phyloP scores from a whole-genome alignment of 2,888 invertebrate genomes.

The Athalia circularis region DNA sequence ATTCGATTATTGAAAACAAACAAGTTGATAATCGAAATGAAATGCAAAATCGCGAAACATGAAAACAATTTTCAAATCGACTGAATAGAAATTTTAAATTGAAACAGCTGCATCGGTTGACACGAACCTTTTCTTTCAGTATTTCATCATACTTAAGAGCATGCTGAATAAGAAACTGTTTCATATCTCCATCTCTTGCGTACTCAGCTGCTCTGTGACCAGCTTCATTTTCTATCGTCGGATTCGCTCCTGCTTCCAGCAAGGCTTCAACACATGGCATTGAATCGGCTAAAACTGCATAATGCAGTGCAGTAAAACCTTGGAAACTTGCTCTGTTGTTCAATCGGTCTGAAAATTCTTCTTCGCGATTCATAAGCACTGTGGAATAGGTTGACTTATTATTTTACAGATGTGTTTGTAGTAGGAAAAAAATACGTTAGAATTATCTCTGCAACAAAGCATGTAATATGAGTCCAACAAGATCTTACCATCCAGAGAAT shows the following conservation, averaged over 20 bases:
- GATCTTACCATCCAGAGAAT: constrained; percentile 82
- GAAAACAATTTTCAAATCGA: constrained; percentile 16
- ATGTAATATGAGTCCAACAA: not conserved
- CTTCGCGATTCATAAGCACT: constrained; percentile 83
- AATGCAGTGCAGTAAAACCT: constrained; percentile 92
- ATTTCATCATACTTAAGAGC: constrained; percentile 72
- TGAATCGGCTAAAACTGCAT: constrained; percentile 88
- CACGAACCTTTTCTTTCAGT: constrained; percentile 64
- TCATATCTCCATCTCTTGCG: constrained; percentile 80
- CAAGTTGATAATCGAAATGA: constrained; percentile 1
- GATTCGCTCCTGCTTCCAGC: constrained; percentile 85
- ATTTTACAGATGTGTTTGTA: not conserved
- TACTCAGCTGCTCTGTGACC: constrained; percentile 87
- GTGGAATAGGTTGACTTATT: not conserved
- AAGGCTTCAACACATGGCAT: constrained; percentile 79
- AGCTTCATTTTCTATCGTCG: constrained; percentile 84
- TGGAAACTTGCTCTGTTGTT: constrained; percentile 85
- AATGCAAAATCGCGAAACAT: not conserved
- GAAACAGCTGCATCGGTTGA: not conserved
- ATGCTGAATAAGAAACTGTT: constrained; percentile 79
- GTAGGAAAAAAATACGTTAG: constrained; percentile 1
- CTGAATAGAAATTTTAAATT: not conserved
- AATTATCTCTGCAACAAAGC: not conserved
- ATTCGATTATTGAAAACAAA: constrained; percentile 26
- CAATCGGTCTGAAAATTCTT: constrained; percentile 86